A percentile compares a stretch with the other conserved stretches of the same genome.
These are phyloP conservation scores for Ornithoptera alexandrae DNA, from an alignment of 2,888 invertebrate genomes.

Conservation along the genomic window DNA sequence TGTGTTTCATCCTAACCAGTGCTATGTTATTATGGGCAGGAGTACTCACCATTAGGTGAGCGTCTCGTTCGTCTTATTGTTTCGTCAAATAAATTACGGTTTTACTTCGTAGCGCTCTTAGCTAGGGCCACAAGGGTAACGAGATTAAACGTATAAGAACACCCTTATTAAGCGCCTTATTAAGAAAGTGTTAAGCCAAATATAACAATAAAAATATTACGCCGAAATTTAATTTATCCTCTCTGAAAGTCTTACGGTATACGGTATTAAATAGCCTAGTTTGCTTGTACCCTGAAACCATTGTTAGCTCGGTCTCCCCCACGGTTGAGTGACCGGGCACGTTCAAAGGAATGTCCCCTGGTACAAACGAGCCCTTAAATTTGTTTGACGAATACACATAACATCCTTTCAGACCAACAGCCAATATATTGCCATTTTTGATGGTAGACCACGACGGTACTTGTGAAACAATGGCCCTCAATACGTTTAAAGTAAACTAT, in stretches of 20 bases:
- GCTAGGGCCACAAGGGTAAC: too few species aligned
- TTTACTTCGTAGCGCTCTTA: too few species aligned
- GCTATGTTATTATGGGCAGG: too few species aligned
- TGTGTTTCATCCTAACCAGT: too few species aligned
- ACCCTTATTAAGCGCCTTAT: too few species aligned
- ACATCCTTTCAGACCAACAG: neutral
- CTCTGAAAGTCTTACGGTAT: constrained; percentile 1
- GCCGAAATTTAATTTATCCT: constrained; percentile 12
- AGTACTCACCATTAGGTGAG: too few species aligned
- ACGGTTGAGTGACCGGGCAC: constrained; percentile 12
- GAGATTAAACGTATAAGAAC: too few species aligned
- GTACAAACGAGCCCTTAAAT: constrained; percentile 15
- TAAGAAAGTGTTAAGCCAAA: too few species aligned
- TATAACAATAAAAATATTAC: neutral
- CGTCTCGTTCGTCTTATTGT: too few species aligned
- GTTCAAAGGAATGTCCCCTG: constrained; percentile 19
- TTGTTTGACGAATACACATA: neutral
- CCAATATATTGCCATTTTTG: neutral
- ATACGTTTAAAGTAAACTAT: neutral
- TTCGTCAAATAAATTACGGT: too few species aligned
- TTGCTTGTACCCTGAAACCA: constrained; percentile 23
- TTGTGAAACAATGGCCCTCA: neutral
- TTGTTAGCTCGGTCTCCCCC: constrained; percentile 13
- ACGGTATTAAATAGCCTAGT: constrained; percentile 19
- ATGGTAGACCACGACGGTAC: neutral